phyloP scores from a whole-genome alignment of 37 sponge, comb jelly and placozoan genomes.

The Spongilla lacustris region DNA sequence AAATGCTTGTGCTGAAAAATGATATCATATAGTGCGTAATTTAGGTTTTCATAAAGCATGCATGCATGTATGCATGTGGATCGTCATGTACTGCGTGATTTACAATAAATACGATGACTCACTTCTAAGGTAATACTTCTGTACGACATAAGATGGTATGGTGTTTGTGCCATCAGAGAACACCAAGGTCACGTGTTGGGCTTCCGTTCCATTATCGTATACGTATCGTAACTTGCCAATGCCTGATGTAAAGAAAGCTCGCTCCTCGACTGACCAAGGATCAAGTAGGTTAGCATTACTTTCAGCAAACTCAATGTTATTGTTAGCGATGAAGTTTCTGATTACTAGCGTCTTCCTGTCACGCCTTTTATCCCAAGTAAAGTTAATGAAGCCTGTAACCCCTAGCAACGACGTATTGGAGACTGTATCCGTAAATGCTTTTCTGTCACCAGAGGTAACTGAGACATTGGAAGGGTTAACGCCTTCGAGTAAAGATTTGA shows the following conservation, averaged over 20 bases:
- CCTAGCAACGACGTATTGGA: neutral
- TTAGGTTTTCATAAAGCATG: too few relatives aligned
- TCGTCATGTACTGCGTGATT: neutral
- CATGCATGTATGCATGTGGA: neutral
- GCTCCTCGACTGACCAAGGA: slow-evolving; percentile 15
- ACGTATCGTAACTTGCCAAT: neutral
- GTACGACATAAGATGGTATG: slow-evolving; percentile 15
- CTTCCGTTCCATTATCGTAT: neutral
- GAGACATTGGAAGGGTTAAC: neutral
- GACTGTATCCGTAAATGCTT: neutral
- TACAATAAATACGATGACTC: neutral
- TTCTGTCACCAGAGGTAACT: neutral
- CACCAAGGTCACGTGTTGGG: slow-evolving; percentile 3
- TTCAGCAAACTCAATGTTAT: slow-evolving; percentile 3
- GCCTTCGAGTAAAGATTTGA: neutral
- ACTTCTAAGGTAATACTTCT: slow-evolving; percentile 7
- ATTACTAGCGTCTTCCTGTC: neutral
- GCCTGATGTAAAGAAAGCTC: neutral
- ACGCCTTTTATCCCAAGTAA: slow-evolving; percentile 7
- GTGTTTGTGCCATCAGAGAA: slow-evolving; percentile 26
- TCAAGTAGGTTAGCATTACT: neutral
- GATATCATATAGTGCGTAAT: too few relatives aligned
- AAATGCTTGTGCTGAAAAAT: neutral
- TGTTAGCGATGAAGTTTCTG: slow-evolving; percentile 20
- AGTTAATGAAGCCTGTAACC: slow-evolving; percentile 33